These are phyloP conservation scores for Pterostichus madidus DNA, from an alignment of 2,888 invertebrate species.

Conservation along the genomic window DNA sequence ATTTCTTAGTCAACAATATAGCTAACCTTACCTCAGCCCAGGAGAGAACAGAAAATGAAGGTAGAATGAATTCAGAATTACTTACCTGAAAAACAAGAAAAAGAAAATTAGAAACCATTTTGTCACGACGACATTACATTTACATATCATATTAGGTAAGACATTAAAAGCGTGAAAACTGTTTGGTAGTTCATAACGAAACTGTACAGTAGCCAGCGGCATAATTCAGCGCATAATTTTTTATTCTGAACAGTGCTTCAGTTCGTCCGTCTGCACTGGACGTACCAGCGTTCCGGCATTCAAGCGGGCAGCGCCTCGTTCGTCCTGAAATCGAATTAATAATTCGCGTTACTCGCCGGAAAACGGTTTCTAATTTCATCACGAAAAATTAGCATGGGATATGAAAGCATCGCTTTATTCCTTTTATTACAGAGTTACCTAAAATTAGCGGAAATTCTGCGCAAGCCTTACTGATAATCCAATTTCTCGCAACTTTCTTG, in stretches of 20 bases:
- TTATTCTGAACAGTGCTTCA: conserved; percentile 35
- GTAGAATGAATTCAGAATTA: too few relatives aligned
- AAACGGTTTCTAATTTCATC: conserved; percentile 61
- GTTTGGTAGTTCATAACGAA: background rate
- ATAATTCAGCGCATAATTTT: conserved; percentile 33
- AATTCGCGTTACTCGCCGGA: conserved; percentile 53
- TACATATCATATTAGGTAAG: background rate
- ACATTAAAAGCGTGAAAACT: too few relatives aligned
- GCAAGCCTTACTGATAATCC: conserved; percentile 45
- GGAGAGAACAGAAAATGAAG: too few relatives aligned
- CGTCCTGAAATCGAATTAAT: conserved; percentile 55
- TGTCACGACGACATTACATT: background rate
- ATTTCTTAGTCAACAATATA: too few relatives aligned
- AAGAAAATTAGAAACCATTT: too few relatives aligned
- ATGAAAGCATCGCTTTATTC: conserved; percentile 50
- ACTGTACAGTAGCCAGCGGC: background rate
- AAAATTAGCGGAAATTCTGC: conserved; percentile 51
- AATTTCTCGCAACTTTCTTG: conserved; percentile 52
- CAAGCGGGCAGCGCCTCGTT: background rate
- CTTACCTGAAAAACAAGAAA: too few relatives aligned
- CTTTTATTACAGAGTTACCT: conserved; percentile 52
- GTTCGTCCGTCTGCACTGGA: conserved; percentile 23
- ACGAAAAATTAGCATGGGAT: conserved; percentile 60
- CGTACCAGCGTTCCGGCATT: background rate
- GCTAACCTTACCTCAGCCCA: too few relatives aligned